These are phyloP conservation scores for Stichodactyla helianthus DNA, from an alignment of 64 coral and sea anemone species.

Conservation along the genomic window DNA sequence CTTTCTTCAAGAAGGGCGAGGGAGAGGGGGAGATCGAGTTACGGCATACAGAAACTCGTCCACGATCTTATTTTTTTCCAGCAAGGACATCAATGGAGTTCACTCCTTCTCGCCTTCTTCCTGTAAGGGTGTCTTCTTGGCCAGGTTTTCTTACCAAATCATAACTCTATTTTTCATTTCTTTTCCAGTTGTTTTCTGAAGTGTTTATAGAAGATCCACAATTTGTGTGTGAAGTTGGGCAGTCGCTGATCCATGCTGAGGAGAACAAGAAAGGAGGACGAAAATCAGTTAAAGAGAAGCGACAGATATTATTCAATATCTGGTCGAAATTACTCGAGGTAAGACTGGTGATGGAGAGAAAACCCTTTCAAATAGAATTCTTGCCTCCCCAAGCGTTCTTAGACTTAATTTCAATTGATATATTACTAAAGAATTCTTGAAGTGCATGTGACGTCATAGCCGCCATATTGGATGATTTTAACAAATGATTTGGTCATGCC, in stretches of 20 bases:
- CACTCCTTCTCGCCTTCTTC: no score
- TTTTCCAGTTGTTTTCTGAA: conserved; percentile 81
- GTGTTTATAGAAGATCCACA: conserved; percentile 93
- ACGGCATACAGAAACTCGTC: no score
- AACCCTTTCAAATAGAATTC: not conserved
- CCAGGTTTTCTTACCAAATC: not conserved
- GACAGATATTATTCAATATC: conserved; percentile 57
- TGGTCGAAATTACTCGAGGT: conserved; percentile 92
- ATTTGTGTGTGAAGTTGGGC: conserved; percentile 95
- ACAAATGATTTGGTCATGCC: no score
- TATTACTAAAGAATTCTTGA: no score
- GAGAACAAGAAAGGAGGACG: conserved; percentile 77
- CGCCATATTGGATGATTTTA: no score
- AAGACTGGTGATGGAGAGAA: not conserved
- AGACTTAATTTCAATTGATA: no score
- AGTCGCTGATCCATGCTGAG: conserved; percentile 76
- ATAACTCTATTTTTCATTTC: not conserved
- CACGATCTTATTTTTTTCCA: no score
- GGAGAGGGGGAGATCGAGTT: no score
- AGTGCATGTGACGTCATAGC: no score
- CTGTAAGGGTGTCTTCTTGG: not conserved
- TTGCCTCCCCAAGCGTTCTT: not conserved
- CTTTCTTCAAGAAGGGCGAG: no score
- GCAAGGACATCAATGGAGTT: no score
- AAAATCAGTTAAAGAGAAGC: conserved; percentile 89